phyloP scores from a whole-genome alignment of 2,113 vertebrate species.

The Cephalopholis sonnerati region DNA sequence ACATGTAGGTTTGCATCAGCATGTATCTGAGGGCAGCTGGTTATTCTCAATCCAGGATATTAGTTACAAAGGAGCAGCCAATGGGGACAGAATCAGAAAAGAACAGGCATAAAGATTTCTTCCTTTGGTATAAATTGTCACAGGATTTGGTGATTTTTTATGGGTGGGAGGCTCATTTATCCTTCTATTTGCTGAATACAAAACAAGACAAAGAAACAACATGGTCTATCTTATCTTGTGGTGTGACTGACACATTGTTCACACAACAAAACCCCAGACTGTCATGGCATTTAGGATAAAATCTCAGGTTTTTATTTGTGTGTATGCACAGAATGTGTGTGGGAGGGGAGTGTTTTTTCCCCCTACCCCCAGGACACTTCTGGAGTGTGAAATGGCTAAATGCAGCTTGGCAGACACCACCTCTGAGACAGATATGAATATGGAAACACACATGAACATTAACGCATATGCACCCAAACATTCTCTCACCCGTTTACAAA shows the following conservation, averaged over 20 bases:
- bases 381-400: conserved; percentile 58
- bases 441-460: conserved; percentile 3
- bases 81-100: not conserved
- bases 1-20: not conserved
- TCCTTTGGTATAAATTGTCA: not conserved
- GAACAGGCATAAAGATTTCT: not conserved
- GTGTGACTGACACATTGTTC: conserved; percentile 27
- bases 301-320: conserved; percentile 40
- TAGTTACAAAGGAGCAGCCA: not conserved
- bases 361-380: conserved; percentile 19
- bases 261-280: conserved; percentile 20
- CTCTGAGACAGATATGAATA: conserved; percentile 33
- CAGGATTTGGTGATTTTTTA: not conserved
- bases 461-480: not conserved
- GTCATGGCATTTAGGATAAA: conserved; percentile 23
- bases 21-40: not conserved
- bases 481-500: not conserved
- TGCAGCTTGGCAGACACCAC: conserved; percentile 23
- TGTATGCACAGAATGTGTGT: conserved; percentile 12
- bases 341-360: not conserved
- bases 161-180: not conserved
- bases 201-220: conserved; percentile 23
- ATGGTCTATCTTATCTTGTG: conserved; percentile 17
- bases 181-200: not conserved
- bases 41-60: not conserved